Base-by-base conservation (phyloP, 1,140 invertebrate species). In the Papilio dardanus region DNA sequence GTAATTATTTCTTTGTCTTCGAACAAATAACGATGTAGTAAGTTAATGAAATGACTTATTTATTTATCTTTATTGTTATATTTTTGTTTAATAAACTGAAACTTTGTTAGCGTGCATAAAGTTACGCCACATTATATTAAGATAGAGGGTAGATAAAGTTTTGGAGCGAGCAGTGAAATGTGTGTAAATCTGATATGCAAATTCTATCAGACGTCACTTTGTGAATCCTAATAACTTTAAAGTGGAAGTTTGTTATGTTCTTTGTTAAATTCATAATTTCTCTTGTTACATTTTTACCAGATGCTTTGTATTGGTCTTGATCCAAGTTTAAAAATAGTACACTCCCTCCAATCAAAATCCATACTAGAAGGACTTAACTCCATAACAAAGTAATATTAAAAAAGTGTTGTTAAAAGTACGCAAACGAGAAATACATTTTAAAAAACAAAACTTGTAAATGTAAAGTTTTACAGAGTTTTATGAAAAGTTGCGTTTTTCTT, bases 91-190 rank as follows among this genome's bases (percentile, higher is more conserved):
- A 62, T 62, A 28, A 21, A 10, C 54, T 10, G 5, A 62, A 62
- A 62, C 54, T 62, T 62, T 62, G 54, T 28, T 14, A 14, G 5
- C 5, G 46, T 21, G 10, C 54, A 62, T 62, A 62, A 30, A 62
- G 28, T 62, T 28, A 62, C 54, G 54, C 54, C 16, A 62, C 54
- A 62, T 62, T 62, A 62, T 28, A 62, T 28, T 24, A 62, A 62
- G n/a, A n/a, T n/a, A 30, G 54, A 30, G 21, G n/a, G n/a, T 19
- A 50, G 46, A 3, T 28, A 62, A 62, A 62, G 54, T 62, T 62
- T 28, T 12, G 10, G 24, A 62, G 24, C 21, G 10, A 30, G 0
- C 28, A 62, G 10, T 62, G 54, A 62, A 54, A 28, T 62, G 54
- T 62, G 21, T 62, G 54, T 62, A 62, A 28, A 62, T 62, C 54